These are phyloP conservation scores for Thera obeliscata DNA, from an alignment of 2,888 invertebrate genomes.

Conservation along the genomic window DNA sequence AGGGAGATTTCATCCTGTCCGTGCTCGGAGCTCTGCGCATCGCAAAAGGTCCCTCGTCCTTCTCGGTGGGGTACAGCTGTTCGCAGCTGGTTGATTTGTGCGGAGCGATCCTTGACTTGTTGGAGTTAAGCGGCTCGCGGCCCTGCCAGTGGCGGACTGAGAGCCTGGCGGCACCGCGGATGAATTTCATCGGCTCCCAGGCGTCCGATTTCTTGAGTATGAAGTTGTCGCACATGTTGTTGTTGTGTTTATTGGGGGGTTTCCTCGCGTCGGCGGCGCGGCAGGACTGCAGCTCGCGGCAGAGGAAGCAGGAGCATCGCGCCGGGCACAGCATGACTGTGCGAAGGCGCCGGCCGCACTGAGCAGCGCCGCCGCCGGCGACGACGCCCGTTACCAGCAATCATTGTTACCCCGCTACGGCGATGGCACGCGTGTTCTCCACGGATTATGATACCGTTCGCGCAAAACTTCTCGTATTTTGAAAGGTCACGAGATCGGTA, in stretches of 20 bases:
- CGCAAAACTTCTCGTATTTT: conserved; percentile 51
- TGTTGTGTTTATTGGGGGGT: conserved; percentile 70
- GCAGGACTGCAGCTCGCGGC: conserved; percentile 88
- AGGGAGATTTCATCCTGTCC: conserved; percentile 72
- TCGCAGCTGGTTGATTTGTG: conserved; percentile 81
- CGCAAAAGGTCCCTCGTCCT: conserved; percentile 67
- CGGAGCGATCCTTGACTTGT: conserved; percentile 67
- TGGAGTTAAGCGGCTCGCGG: conserved; percentile 74
- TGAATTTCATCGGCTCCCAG: conserved; percentile 80
- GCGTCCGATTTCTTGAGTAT: conserved; percentile 83
- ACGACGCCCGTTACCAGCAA: conserved; percentile 56
- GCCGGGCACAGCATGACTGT: conserved; percentile 87
- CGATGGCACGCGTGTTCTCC: conserved; percentile 60
- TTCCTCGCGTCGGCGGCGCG: conserved; percentile 80
- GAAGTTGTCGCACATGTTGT: conserved; percentile 79
- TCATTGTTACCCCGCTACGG: conserved; percentile 63
- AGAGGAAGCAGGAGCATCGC: conserved; percentile 90
- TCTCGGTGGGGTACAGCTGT: conserved; percentile 73
- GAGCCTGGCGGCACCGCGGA: conserved; percentile 77
- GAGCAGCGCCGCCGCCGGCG: conserved; percentile 50
- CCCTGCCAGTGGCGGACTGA: conserved; percentile 83
- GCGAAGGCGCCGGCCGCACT: conserved; percentile 76
- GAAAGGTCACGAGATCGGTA: conserved; percentile 43
- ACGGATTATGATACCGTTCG: conserved; percentile 72
- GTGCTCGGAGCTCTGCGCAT: conserved; percentile 80